These are phyloP conservation scores for Clepsis dumicolana DNA, from an alignment of 2,888 invertebrate species.

Conservation along the genomic window DNA sequence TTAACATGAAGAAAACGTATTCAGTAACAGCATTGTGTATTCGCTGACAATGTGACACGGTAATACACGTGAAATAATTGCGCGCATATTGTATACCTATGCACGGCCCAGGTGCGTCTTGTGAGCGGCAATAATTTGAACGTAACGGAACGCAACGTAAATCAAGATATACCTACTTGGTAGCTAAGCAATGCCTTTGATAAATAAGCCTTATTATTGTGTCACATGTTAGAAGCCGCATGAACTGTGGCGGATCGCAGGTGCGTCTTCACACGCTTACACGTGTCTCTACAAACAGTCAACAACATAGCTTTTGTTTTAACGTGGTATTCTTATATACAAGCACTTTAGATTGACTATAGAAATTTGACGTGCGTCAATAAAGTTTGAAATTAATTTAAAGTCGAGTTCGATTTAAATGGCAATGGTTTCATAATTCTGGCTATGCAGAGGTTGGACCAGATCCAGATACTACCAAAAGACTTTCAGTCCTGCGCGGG, in stretches of 20 bases:
- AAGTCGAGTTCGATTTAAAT: not conserved
- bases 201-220: constrained; percentile 76
- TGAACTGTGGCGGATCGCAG: constrained; percentile 34
- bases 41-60: constrained; percentile 42
- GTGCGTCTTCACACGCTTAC: constrained; percentile 16
- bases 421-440: too few relatives aligned
- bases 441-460: too few relatives aligned
- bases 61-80: constrained; percentile 45
- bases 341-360: not conserved
- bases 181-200: constrained; percentile 70
- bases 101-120: constrained; percentile 66
- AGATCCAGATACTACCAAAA: too few relatives aligned
- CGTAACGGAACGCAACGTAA: constrained; percentile 64
- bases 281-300: constrained; percentile 17
- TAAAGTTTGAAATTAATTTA: not conserved
- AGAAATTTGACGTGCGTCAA: not conserved
- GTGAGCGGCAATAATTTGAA: constrained; percentile 71
- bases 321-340: not conserved
- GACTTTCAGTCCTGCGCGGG: too few relatives aligned
- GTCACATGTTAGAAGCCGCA: constrained; percentile 53
- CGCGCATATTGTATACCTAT: constrained; percentile 53
- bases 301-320: not conserved
- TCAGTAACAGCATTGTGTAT: constrained; percentile 24
- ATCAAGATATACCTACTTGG: constrained; percentile 64
- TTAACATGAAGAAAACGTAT: not conserved